phyloP scores from a whole-genome alignment of 2,113 vertebrate species.

The Ardeotis arabs region DNA sequence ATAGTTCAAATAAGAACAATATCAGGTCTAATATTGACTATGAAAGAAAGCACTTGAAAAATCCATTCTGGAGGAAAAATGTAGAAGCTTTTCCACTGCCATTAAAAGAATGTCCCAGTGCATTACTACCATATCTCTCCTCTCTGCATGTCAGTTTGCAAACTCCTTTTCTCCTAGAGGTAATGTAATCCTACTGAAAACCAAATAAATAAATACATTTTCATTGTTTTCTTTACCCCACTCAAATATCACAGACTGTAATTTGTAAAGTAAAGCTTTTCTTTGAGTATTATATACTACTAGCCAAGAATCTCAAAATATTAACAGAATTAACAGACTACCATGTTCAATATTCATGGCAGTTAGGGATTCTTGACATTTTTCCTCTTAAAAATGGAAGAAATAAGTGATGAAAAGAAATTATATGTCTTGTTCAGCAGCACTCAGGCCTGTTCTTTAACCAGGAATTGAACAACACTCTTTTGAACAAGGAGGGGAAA shows the following conservation, averaged over 20 bases:
- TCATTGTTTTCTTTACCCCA: not conserved
- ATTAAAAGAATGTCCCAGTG: not conserved
- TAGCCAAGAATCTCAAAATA: not conserved
- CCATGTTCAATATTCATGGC: not conserved
- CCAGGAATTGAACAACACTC: not conserved
- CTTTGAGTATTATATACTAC: not conserved
- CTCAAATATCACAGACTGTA: not conserved
- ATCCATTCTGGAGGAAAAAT: not conserved
- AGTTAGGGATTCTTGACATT: not conserved
- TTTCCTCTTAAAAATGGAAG: not conserved
- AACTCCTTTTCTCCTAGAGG: not conserved
- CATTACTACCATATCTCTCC: not conserved
- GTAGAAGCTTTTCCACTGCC: not conserved
- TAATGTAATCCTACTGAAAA: not conserved
- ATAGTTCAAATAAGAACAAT: not conserved
- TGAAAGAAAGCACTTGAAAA: not conserved
- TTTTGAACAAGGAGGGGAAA: not conserved
- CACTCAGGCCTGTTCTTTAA: not conserved
- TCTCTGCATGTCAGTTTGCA: not conserved
- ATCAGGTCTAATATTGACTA: not conserved
- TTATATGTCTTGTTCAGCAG: not conserved
- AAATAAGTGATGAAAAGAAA: not conserved
- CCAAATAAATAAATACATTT: not conserved
- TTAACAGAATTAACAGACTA: not conserved
- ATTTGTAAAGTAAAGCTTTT: not conserved